Evolutionary conservation across 2,888 invertebrate species (phyloP), one percentile per base, ranked within the genome.

Genomic region (Cephus sareptanus): DNA sequence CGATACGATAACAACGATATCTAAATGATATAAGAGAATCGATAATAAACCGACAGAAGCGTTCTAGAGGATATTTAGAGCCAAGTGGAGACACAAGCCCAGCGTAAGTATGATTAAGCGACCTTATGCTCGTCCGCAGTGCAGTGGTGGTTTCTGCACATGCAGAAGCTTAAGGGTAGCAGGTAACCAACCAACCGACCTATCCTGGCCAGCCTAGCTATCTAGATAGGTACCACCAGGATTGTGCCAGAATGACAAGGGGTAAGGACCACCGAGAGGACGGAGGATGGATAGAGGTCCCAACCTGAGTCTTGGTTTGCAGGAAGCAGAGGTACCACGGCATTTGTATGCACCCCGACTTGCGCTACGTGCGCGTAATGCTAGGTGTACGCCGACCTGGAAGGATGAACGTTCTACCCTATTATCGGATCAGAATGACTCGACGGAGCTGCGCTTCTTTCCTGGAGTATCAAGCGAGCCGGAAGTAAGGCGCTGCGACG

Each of bases 101-200:
- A 56, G 23, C 23, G 56, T 82, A 81, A 83, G 81, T 81, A 86
- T 87, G 87, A 87, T 87, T 87, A 87, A 87, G 82, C 84, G 81
- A 77, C 81, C 83, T 83, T 83, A 82, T 82, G 83, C 83, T 82
- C 77, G 82, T 82, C 84, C 76, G 84, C 85, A 83, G 76, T 82
- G 85, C 81, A 81, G 85, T 77, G 30, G 75, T 23, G 56, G 56
- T 23, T 56, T 56, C 56, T 56, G 56, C 23, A 56, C 56, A 56
- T 56, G 56, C 56, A 23, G 56, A 56, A 56, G 56, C 56, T 56
- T 56, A 56, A 23, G 56, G 56, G 23, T 56, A 23, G 56, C 23
- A 56, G 23, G 56, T 56, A 56, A 9, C 56, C 56, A 23, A 15
- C 56, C 56, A 2, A 15, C 23, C 56, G 9, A 23, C 56, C 56